These are phyloP conservation scores for Chrosomus eos DNA, from an alignment of 2,797 vertebrate species.

Conservation along the genomic window DNA sequence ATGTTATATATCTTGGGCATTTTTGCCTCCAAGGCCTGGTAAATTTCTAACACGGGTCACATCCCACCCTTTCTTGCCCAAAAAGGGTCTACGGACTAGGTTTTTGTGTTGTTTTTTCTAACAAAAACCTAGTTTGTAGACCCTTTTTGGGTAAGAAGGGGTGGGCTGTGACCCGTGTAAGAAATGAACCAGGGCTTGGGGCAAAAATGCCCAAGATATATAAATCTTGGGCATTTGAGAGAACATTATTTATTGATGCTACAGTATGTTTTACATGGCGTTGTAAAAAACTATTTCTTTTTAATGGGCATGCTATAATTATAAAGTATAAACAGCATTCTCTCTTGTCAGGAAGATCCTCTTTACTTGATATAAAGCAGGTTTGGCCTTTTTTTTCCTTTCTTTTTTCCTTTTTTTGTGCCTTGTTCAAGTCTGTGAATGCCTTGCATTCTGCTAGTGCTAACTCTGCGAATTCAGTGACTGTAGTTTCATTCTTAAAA, in stretches of 20 bases:
- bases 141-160: no score
- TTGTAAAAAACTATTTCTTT: background rate
- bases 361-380: background rate
- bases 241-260: no score
- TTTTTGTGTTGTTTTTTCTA: background rate
- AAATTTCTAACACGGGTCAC: background rate
- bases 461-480: background rate
- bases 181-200: no score
- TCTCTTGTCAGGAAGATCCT: background rate
- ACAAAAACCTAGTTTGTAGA: no score
- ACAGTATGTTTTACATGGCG: no score
- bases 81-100: background rate
- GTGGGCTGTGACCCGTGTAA: no score
- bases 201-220: no score
- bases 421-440: background rate
- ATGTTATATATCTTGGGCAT: background rate
- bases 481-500: conserved; percentile 21
- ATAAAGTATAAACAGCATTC: background rate
- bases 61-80: background rate
- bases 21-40: background rate
- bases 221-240: no score
- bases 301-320: background rate
- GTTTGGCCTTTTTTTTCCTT: no score
- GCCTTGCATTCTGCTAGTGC: background rate
- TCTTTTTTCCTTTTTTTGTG: background rate